phyloP scores from a whole-genome alignment of 2,797 vertebrate genomes.

The Anguilla pacifica region DNA sequence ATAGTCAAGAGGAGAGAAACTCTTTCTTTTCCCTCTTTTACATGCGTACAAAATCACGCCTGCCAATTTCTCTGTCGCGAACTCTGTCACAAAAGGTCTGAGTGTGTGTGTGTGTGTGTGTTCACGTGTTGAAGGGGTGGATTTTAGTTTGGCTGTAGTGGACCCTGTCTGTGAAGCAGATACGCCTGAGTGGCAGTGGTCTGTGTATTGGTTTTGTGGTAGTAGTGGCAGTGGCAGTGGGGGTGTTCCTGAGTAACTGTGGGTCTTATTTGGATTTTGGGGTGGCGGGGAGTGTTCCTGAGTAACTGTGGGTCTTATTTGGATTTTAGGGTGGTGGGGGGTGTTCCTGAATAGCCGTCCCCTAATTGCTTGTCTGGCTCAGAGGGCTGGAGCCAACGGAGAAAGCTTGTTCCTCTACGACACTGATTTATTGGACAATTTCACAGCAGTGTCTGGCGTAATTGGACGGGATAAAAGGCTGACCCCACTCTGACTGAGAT shows the following conservation, averaged over 20 bases:
- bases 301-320: constrained; percentile 13
- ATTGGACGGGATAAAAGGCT: constrained; percentile 79
- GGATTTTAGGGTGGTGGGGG: background rate
- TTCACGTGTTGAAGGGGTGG: background rate
- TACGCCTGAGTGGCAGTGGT: background rate
- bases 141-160: background rate
- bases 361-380: constrained; percentile 54
- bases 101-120: background rate
- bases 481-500: constrained; percentile 70
- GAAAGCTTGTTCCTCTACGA: constrained; percentile 58
- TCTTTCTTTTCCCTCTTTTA: background rate
- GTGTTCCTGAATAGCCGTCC: constrained; percentile 6
- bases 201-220: constrained; percentile 16
- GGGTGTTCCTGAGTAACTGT: background rate
- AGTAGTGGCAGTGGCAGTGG: background rate
- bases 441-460: constrained; percentile 74
- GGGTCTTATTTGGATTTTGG: constrained; percentile 9
- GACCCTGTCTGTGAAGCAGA: background rate
- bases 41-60: background rate
- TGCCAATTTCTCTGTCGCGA: background rate
- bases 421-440: constrained; percentile 83
- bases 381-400: constrained; percentile 42
- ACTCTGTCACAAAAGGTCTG: background rate
- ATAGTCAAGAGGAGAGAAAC: background rate
- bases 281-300: background rate